A percentile compares a stretch with the other conserved stretches of the same genome.
Conservation (phyloP, 2,113 vertebrate genomes). For the Echinops telfairi region DNA sequence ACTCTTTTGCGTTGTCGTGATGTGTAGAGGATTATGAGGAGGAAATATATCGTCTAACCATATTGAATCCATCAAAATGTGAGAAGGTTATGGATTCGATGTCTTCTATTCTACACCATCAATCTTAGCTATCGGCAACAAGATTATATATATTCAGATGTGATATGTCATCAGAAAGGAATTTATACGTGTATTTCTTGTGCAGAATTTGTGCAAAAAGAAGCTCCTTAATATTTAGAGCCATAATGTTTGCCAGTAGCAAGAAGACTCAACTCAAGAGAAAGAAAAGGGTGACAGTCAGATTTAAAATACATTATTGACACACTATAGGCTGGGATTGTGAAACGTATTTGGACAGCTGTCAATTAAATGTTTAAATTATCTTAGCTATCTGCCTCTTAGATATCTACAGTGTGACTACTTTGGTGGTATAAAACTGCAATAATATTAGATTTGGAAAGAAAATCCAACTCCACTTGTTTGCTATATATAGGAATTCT, state of each 20-base stretch:
- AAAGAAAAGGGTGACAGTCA: neutral
- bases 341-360: neutral
- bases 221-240: neutral
- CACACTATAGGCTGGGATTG: neutral
- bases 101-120: neutral
- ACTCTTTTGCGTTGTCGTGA: no score
- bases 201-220: no score
- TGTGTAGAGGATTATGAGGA: neutral
- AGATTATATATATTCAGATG: neutral
- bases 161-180: neutral
- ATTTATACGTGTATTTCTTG: no score
- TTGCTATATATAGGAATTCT: neutral
- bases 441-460: conserved; percentile 23
- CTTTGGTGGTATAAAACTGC: no score
- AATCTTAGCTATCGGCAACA: neutral
- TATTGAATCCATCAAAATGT: neutral
- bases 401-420: neutral
- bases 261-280: neutral
- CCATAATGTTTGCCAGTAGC: neutral
- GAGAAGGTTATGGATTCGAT: neutral
- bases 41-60: neutral
- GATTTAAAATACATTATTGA: neutral
- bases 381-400: neutral
- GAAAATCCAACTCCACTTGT: neutral
- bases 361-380: neutral